Percentiles rank a stretch among this genome's conserved stretches.
phyloP scores from a whole-genome alignment of 2,888 invertebrate genomes.

The Formica aserva region DNA sequence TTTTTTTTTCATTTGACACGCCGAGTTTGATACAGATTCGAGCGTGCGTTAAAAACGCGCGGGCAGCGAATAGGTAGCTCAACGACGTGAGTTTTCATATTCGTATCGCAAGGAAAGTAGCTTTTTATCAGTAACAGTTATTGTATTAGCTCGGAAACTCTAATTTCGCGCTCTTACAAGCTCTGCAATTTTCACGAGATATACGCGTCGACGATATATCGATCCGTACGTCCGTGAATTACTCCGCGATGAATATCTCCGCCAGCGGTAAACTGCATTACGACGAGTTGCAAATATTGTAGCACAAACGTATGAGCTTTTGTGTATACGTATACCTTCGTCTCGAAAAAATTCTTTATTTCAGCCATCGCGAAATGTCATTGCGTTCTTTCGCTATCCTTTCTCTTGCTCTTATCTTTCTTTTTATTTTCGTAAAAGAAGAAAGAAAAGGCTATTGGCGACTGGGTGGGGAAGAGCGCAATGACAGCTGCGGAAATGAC shows the following conservation, averaged over 20 bases:
- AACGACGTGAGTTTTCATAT: neutral
- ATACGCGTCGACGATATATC: slow-evolving; percentile 18
- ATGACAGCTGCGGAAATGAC: slow-evolving; percentile 26
- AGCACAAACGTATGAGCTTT: neutral
- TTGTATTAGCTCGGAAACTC: neutral
- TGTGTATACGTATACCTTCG: neutral
- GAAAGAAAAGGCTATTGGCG: neutral
- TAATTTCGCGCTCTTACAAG: neutral
- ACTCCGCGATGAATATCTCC: slow-evolving; percentile 9
- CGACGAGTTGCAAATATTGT: neutral
- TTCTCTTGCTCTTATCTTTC: neutral
- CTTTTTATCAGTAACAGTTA: neutral
- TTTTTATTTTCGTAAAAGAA: neutral
- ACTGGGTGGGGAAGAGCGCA: neutral
- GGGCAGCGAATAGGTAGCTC: neutral
- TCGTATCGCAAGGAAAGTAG: neutral
- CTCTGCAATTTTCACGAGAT: slow-evolving; percentile 35
- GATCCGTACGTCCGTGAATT: slow-evolving; percentile 16
- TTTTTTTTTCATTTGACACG: neutral
- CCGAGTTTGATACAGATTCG: neutral
- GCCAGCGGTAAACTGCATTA: slow-evolving; percentile 3
- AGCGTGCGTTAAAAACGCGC: neutral
- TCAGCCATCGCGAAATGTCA: neutral
- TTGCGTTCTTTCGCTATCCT: neutral
- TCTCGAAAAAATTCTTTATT: neutral